Conservation (phyloP, 2,113 vertebrate species). For the Odobenus rosmarus region DNA sequence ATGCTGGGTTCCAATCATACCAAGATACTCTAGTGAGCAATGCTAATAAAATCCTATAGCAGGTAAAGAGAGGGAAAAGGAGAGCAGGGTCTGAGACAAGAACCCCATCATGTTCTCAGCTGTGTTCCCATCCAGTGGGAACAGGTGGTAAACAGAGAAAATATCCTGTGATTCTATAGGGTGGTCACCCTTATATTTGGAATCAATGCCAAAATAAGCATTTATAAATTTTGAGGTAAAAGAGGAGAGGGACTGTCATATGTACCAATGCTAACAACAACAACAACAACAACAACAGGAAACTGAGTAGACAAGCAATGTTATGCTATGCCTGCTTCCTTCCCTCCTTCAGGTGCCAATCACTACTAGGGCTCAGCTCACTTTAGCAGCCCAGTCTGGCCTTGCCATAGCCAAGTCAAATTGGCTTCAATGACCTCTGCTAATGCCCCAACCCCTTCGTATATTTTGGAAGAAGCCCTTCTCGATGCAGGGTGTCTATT, state of each 20-base stretch:
- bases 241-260: not conserved
- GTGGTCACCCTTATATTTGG: not conserved
- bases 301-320: not conserved
- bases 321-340: not conserved
- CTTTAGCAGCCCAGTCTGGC: not conserved
- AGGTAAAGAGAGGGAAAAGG: not conserved
- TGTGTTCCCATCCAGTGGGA: not conserved
- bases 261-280: slow-evolving; percentile 2
- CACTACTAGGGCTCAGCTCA: not conserved
- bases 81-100: slow-evolving; percentile 5
- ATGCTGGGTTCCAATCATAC: not conserved
- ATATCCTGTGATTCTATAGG: not conserved
- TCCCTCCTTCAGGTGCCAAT: not conserved
- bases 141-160: slow-evolving; percentile 28
- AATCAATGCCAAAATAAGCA: slow-evolving; percentile 17
- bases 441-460: not conserved
- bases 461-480: slow-evolving; percentile 47
- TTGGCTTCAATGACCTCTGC: not conserved
- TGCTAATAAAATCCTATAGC: slow-evolving; percentile 31
- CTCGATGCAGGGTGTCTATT: slow-evolving; percentile 42
- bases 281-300: not conserved
- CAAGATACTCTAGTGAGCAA: slow-evolving; percentile 34
- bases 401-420: not conserved
- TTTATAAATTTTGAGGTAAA: slow-evolving; percentile 33
- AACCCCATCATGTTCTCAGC: not conserved